A percentile compares a stretch with the other conserved stretches of the same genome.
Evolutionary conservation across 2,797 vertebrate species (phyloP).

Genomic region (Sternarchorhynchus goeldii): DNA sequence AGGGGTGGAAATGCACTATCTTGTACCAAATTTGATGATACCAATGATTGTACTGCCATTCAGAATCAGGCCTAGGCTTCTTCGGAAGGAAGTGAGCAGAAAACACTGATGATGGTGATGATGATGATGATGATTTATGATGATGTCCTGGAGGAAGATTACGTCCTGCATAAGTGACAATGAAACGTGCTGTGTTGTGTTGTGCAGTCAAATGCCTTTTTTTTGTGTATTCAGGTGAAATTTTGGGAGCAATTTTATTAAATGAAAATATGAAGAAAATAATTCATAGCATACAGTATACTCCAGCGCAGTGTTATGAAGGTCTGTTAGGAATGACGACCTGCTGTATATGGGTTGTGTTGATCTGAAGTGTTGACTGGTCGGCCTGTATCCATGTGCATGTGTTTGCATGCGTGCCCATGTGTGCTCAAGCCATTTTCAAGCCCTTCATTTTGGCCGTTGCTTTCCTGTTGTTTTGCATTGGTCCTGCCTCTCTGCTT

Average conservation of each 20-base stretch:
- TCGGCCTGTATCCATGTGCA: slow-evolving; percentile 68
- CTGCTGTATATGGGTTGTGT: slow-evolving; percentile 55
- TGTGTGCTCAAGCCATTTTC: slow-evolving; percentile 37
- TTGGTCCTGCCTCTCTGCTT: slow-evolving; percentile 59
- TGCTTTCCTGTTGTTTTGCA: slow-evolving; percentile 53
- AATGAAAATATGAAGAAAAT: slow-evolving; percentile 54
- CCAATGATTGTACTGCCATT: slow-evolving; percentile 59
- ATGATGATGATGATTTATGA: slow-evolving; percentile 4
- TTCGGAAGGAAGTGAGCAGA: slow-evolving; percentile 48
- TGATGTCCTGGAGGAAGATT: slow-evolving; percentile 35
- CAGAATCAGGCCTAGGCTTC: slow-evolving; percentile 23
- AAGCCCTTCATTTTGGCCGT: slow-evolving; percentile 61
- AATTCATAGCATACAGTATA: slow-evolving; percentile 64
- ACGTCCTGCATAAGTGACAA: slow-evolving; percentile 68
- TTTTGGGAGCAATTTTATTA: slow-evolving; percentile 74
- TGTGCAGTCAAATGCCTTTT: slow-evolving; percentile 65
- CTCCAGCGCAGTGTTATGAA: slow-evolving; percentile 79
- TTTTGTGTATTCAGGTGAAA: slow-evolving; percentile 70
- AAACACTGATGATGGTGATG: slow-evolving; percentile 55
- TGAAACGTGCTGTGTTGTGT: slow-evolving; percentile 63
- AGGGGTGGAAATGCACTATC: slow-evolving; percentile 48
- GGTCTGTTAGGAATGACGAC: slow-evolving; percentile 71
- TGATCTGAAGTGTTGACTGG: slow-evolving; percentile 40
- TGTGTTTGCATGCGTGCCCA: slow-evolving; percentile 68
- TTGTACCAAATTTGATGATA: slow-evolving; percentile 60